Base-by-base conservation (phyloP, 2,888 invertebrate genomes). In the Loripinus fragilis region DNA sequence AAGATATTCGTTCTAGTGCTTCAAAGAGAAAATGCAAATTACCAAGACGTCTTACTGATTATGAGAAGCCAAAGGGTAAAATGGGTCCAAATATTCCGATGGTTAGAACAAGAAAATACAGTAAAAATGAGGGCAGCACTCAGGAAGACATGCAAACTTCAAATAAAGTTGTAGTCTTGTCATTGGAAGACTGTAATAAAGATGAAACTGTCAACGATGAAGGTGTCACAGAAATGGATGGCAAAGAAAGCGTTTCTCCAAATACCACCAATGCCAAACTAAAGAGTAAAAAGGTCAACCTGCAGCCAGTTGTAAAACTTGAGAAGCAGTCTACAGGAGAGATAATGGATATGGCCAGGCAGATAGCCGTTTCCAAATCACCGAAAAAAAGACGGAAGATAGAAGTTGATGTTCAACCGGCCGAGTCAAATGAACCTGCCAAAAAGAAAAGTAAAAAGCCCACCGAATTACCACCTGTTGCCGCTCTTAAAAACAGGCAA, bases 1-100 rank as follows among this genome's bases (percentile, higher is more conserved):
- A 52, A 38, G n/a, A 60, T 23, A 71, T 50, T 15, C 68, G 75
- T 65, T 83, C 83, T 25, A 83, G 83, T 80, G 77, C 80, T n/a
- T 68, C 68, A 2, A 83, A 83, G 42, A 42, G 83, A 35, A 83
- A 83, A 75, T 71, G 69, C 1, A 72, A 75, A 71, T 64, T 74
- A 8, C 83, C 83, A 25, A 72, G 70, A 41, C 72, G 75, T n/a
- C 28, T 83, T 2, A 48, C 74, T 3, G 60, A 60, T 20, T 33
- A 60, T 20, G 12, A 25, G 5, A 60, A 7, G 33, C 8, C 30
- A 17, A 60, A 60, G 20, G 10, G 23, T 7, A 33, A 28, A 20
- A 33, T 60, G 45, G 42, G 30, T 30, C 68, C 68, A 23, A 66
- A 66, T 15, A 65, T 82, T 15, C 77, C 82, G 35, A 23, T 72